Base-by-base conservation (phyloP, 2,797 vertebrate species). In the Amblyraja radiata region DNA sequence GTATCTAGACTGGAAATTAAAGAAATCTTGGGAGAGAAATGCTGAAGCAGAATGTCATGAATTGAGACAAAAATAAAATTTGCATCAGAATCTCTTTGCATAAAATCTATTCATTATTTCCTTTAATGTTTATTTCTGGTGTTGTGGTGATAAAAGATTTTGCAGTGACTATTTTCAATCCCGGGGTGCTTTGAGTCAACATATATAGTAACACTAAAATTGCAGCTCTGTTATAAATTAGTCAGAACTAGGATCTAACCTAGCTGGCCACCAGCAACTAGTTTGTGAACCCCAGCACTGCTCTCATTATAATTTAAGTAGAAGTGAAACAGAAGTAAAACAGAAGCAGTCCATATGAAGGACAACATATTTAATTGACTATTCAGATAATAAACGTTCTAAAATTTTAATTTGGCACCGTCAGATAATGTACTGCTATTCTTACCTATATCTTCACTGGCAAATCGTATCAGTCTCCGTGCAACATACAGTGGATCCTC, bases 401-500 rank as follows among this genome's bases (percentile, higher is more conserved):
- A 84, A 0, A 13, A 61, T 28, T 83, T 83, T 84, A 58, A 13
- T 84, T 36, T 88, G 61, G 28, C n/a, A 21, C 10, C 65, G n/a
- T 16, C 65, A n/a, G n/a, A 88, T 18, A 16, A 88, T 32, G n/a
- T 63, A 65, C 32, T 32, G 83, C 13, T 32, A 65, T 65, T 65
- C n/a, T 94, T 94, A 98, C 99, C 98, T 90, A 99, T 97, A 93
- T 99, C 99, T 95, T 99, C 98, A 39, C 99, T 98, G 94, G 99
- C 98, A 93, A 99, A 99, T 93, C 99, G 97, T 94, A 99, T 97
- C 93, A 99, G 96, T 93, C 99, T 96, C 94, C 99, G 97, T 0
- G 99, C 99, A 94, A 99, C 98, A 0, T 98, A 99, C 28, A 99
- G 96, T 0, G 99, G 99, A 93, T 99, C 97, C 94, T 99, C 99